Base-by-base conservation (phyloP, 2,797 vertebrate genomes). In the Allobates femoralis region DNA sequence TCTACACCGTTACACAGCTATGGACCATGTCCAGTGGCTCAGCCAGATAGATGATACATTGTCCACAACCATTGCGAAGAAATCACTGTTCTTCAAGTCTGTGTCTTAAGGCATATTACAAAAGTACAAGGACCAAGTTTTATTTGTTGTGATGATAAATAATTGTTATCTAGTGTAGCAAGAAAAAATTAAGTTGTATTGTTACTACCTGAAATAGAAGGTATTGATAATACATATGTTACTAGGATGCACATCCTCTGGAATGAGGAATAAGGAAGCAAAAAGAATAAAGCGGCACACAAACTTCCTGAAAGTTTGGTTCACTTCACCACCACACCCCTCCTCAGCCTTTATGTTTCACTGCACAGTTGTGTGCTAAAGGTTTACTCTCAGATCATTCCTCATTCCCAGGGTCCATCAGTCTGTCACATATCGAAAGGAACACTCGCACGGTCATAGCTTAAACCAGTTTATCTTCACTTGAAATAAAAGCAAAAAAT, bases 211-310 rank as follows among this genome's bases (percentile, higher is more conserved):
- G 37, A 74, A n/a, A 26, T 50, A 46, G 41, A 7, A 7, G 71
- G 53, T 79, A 79, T 79, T 19, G 77, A 79, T 78, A 66, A 85
- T 58, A 15, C 80, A 71, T 79, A 21, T 34, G 62, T 55, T 83
- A 18, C 34, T 73, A 87, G 86, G 86, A 87, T 83, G 86, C 86
- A 87, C 81, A 83, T 87, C 86, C 86, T 83, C 37, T 83, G 55
- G 74, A 62, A 60, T 73, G 26, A 71, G 86, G 51, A 87, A 30
- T 55, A 78, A 87, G 86, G 86, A 87, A 87, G 86, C 73, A 83
- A 83, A 86, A 50, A 30, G 73, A 78, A 79, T 73, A 83, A 79
- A 81, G 77, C 71, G 19, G 85, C 58, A 86, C 78, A 78, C 80
- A 87, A 87, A 83, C 81, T 87, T 87, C 86, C 86, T 87, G 86